Base-by-base conservation (phyloP, 2,113 vertebrate species). In the Leucopsar rothschildi region DNA sequence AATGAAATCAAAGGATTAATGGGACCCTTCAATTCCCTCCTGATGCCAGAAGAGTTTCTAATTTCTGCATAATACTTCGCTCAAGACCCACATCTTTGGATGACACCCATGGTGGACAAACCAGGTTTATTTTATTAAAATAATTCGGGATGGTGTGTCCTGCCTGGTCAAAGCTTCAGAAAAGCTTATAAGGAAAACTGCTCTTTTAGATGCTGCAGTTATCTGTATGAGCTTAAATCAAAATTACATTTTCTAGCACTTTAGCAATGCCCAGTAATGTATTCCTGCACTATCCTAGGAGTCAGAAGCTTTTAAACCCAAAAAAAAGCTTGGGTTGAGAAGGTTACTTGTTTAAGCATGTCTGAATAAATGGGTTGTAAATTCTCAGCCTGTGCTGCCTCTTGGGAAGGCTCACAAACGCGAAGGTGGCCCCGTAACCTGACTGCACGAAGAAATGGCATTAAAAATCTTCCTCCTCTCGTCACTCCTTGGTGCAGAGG, bases 201-300 rank as follows among this genome's bases (percentile, higher is more conserved):
- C 25, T 64, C 20, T 84, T 55, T 15, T 37, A 31, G 33, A 8
- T 15, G 16, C 33, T 66, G 56, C 20, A 69, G 82, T n/a, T 73
- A 22, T 25, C 47, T 70, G 70, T 60, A 15, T 39, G 19, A 57
- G 11, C 39, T 82, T 35, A 35, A 93, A 81, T 55, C 60, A 76
- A 88, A 95, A 91, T 80, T n/a, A 44, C 14, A 55, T 85, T 83
- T 91, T 33, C 50, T 37, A 52, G 6, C 73, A 60, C 52, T 83
- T 81, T 31, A 29, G 40, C 42, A 24, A 10, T 12, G 8, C 37
- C 33, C 22, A 10, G 47, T 79, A 44, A 73, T 21, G 28, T n/a
- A 37, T 63, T 78, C 53, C 83, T 86, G 42, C n/a, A 63, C 17
- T 6, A 68, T 72, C 39, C 24, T 72, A 24, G 5, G 24, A 47